Base-by-base conservation (phyloP, 2,888 invertebrate species). In the Apoderus coryli region DNA sequence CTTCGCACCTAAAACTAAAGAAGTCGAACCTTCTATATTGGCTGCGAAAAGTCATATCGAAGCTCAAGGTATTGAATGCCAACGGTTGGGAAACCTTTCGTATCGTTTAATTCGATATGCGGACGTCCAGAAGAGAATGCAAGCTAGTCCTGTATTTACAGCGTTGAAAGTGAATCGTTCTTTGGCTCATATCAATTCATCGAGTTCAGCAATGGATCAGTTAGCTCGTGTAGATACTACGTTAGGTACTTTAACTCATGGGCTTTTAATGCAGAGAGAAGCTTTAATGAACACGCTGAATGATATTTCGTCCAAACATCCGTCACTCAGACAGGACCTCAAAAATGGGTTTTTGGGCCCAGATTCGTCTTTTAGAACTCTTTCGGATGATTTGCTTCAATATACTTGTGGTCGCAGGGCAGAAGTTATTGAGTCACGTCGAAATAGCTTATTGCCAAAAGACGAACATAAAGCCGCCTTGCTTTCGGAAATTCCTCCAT, bases 111-210 rank as follows among this genome's bases (percentile, higher is more conserved):
- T 39, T n/a, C 22, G 37, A 25, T 39, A 37, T 27, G 22, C 31
- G 10, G 39, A 37, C 4, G 37, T 27, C 2, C 28, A 39, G 12
- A 35, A 35, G 10, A 39, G 27, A 16, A 23, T 39, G 3, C 35
- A 38, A 25, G 35, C 39, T 3, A 30, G 26, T n/a, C 37, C 39
- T 3, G 39, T 39, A 7, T 39, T 39, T 30, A 31, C 15, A n/a
- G 33, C 36, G 3, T 24, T 34, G 15, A 9, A 15, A 2, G 25
- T 16, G 14, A 33, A 35, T 22, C 13, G 4, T 4, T 16, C 27
- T 14, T n/a, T 34, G 10, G 2, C 9, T 4, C 9, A 22, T 13
- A 4, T 16, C n/a, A 9, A 31, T 10, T n/a, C 19, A 7, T 19
- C 19, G 7, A 22, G 19, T 14, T 7, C 13, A 10, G 12, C 3